Evolutionary conservation across 2,888 invertebrate species (phyloP).

Genomic region (Meliscaeva auricollis): DNA sequence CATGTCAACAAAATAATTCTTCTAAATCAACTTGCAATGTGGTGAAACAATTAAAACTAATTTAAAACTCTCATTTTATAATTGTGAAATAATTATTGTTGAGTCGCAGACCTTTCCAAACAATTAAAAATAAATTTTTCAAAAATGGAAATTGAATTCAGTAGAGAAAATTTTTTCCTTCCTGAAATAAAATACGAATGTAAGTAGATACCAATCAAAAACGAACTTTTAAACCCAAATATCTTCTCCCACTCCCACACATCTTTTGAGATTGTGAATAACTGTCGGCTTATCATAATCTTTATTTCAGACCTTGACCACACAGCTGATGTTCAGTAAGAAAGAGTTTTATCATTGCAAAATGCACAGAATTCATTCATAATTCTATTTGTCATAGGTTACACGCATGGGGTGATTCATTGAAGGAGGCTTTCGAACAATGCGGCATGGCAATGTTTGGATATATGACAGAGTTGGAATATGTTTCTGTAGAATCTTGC

Average conservation of each 20-base stretch:
- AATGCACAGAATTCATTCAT: conserved; percentile 42
- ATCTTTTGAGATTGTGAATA: background rate
- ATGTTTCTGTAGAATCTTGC: conserved; percentile 91
- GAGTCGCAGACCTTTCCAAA: background rate
- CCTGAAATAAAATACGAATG: conserved; percentile 92
- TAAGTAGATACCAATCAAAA: conserved; percentile 84
- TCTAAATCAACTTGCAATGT: background rate
- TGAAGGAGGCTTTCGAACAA: conserved; percentile 97
- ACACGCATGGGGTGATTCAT: conserved; percentile 95
- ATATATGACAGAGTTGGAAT: conserved; percentile 97
- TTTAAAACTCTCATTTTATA: too few species aligned
- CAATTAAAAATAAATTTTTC: background rate
- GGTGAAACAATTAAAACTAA: background rate
- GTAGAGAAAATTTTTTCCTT: conserved; percentile 87
- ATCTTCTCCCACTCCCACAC: conserved; percentile 31
- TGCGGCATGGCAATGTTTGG: conserved; percentile 98
- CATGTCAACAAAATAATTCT: conserved; percentile 58
- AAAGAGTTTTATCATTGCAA: conserved; percentile 79
- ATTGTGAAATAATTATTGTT: background rate
- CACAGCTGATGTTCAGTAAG: conserved; percentile 99
- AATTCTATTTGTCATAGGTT: conserved; percentile 86
- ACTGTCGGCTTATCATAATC: conserved; percentile 48
- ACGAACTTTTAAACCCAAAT: background rate
- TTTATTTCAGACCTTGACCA: conserved; percentile 93
- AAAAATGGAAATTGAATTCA: conserved; percentile 84